Percentiles rank a stretch among this genome's conserved stretches.
Conservation (phyloP, 2,113 vertebrate genomes). For the Rhinoderma darwinii region DNA sequence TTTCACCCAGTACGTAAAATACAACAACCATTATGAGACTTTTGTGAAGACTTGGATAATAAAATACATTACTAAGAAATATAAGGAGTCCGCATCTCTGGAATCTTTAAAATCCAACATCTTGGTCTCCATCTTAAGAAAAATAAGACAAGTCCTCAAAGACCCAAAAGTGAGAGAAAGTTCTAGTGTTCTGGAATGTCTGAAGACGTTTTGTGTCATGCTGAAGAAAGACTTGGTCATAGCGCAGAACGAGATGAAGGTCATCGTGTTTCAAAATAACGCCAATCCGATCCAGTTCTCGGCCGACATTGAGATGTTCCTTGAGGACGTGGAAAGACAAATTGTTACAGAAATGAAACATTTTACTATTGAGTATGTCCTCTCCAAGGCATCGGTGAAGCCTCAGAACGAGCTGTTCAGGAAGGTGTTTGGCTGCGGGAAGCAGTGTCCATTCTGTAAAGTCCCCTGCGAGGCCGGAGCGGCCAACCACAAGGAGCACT, state of each 20-base stretch:
- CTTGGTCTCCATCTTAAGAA: slow-evolving; percentile 29
- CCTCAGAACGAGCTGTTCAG: slow-evolving; percentile 56
- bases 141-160: slow-evolving; percentile 40
- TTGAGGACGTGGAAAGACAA: neutral
- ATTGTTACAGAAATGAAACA: slow-evolving; percentile 22
- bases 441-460: slow-evolving; percentile 73
- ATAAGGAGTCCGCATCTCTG: slow-evolving; percentile 24
- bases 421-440: slow-evolving; percentile 72
- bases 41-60: slow-evolving; percentile 63
- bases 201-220: slow-evolving; percentile 25
- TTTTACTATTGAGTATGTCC: slow-evolving; percentile 25
- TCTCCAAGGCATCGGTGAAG: slow-evolving; percentile 35
- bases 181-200: slow-evolving; percentile 38
- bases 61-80: slow-evolving; percentile 37
- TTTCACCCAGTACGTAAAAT: slow-evolving; percentile 47
- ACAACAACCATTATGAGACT: slow-evolving; percentile 52
- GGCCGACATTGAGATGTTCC: slow-evolving; percentile 25
- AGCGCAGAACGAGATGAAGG: slow-evolving; percentile 39
- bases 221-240: slow-evolving; percentile 59
- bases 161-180: neutral
- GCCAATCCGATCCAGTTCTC: slow-evolving; percentile 16
- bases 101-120: slow-evolving; percentile 33
- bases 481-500: slow-evolving; percentile 46
- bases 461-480: slow-evolving; percentile 72
- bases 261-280: slow-evolving; percentile 50